A percentile compares a stretch with the other conserved stretches of the same genome.
phyloP scores from a whole-genome alignment of 2,888 invertebrate genomes.

The Euplagia quadripunctaria region DNA sequence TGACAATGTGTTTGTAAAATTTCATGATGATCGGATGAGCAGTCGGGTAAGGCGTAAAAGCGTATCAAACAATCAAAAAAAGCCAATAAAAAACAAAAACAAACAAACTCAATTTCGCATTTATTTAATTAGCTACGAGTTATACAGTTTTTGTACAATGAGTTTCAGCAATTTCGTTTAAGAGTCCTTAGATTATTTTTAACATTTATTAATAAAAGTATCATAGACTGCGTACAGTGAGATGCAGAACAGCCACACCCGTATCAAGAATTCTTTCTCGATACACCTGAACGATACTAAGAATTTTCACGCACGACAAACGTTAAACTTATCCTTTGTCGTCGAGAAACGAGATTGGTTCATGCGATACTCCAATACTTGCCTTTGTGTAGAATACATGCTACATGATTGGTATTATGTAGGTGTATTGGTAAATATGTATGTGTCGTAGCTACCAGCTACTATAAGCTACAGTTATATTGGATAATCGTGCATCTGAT shows the following conservation, averaged over 20 bases:
- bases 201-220: background rate
- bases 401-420: constrained; percentile 9
- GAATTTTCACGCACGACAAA: constrained; percentile 64
- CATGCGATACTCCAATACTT: constrained; percentile 30
- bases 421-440: constrained; percentile 1
- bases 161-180: background rate
- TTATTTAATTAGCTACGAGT: too few species aligned
- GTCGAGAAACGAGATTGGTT: constrained; percentile 61
- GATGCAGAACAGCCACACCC: background rate
- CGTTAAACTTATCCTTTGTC: constrained; percentile 65
- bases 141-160: background rate
- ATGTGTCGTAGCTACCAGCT: background rate
- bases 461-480: background rate
- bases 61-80: too few species aligned
- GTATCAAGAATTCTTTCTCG: background rate
- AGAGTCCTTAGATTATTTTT: background rate
- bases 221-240: background rate
- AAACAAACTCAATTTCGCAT: too few species aligned
- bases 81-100: too few species aligned
- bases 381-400: constrained; percentile 30
- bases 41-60: background rate
- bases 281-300: constrained; percentile 38
- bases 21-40: background rate
- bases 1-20: too few species aligned
- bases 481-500: background rate